These are phyloP conservation scores for Platyscapa corneri DNA, from an alignment of 1,140 invertebrate genomes.

Conservation along the genomic window DNA sequence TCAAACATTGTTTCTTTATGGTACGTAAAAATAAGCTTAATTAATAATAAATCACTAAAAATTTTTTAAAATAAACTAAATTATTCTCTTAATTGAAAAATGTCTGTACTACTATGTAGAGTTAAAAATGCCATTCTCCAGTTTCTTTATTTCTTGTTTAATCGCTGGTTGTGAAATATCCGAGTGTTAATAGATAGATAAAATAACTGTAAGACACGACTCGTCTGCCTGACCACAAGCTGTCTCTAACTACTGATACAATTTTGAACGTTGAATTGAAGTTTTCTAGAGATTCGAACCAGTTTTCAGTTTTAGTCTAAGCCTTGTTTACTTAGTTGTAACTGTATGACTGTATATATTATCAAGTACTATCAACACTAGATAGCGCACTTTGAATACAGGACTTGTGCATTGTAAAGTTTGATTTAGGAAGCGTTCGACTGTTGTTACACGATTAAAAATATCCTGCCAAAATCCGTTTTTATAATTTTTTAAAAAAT, in stretches of 20 bases:
- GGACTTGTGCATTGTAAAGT: not conserved
- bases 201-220: not conserved
- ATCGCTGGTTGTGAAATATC: not conserved
- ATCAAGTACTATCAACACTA: not conserved
- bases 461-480: too few relatives aligned
- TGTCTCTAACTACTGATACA: constrained; percentile 36
- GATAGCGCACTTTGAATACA: not conserved
- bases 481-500: too few relatives aligned
- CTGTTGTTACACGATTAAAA: not conserved
- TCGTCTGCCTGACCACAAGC: not conserved
- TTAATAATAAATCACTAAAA: not conserved
- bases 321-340: not conserved
- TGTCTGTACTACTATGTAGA: not conserved
- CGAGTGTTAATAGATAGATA: not conserved
- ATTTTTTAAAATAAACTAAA: not conserved
- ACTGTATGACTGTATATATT: not conserved
- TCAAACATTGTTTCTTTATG: not conserved
- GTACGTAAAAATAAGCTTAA: not conserved
- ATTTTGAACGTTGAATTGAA: not conserved
- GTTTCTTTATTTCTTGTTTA: not conserved
- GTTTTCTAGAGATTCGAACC: constrained; percentile 29
- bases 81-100: not conserved
- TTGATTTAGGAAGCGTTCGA: not conserved
- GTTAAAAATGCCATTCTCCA: not conserved
- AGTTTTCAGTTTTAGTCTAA: not conserved